A percentile compares a stretch with the other conserved stretches of the same genome.
phyloP scores from a whole-genome alignment of 1,140 invertebrate species.

The Brachionus sp. region DNA sequence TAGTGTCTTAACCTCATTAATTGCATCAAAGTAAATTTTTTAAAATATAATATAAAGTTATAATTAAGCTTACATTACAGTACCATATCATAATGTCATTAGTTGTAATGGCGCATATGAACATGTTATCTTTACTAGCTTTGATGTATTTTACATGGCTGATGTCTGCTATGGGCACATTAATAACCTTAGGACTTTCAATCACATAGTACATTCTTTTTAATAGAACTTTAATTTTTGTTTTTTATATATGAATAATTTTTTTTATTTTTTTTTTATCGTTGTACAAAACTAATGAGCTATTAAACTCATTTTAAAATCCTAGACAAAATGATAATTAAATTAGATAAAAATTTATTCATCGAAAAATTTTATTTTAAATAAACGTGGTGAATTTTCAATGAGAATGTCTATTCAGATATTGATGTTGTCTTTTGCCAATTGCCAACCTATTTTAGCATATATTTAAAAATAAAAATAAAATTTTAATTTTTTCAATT shows the following conservation, averaged over 20 bases:
- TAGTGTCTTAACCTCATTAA: too few species aligned
- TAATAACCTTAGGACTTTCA: conserved; percentile 16
- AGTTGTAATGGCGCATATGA: conserved; percentile 32
- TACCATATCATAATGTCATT: conserved; percentile 45
- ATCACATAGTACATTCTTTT: conserved; percentile 41
- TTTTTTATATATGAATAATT: too few species aligned
- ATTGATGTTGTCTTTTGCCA: neutral
- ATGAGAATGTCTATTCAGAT: neutral
- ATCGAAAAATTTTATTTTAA: neutral
- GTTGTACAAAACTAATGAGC: conserved; percentile 10
- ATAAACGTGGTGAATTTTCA: neutral
- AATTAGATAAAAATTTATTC: neutral
- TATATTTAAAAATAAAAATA: neutral
- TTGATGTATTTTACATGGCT: conserved; percentile 23
- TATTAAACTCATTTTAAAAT: conserved; percentile 35
- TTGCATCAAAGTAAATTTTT: neutral
- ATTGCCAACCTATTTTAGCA: neutral
- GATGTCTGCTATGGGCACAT: neutral
- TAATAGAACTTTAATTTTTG: too few species aligned
- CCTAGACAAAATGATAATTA: neutral
- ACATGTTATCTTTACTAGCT: conserved; percentile 4
- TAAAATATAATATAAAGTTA: neutral
- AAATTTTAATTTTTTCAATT: neutral
- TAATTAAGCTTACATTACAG: neutral
- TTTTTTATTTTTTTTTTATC: neutral